Evolutionary conservation across 2,888 invertebrate species (phyloP).

Genomic region (Gastrophysa polygoni): DNA sequence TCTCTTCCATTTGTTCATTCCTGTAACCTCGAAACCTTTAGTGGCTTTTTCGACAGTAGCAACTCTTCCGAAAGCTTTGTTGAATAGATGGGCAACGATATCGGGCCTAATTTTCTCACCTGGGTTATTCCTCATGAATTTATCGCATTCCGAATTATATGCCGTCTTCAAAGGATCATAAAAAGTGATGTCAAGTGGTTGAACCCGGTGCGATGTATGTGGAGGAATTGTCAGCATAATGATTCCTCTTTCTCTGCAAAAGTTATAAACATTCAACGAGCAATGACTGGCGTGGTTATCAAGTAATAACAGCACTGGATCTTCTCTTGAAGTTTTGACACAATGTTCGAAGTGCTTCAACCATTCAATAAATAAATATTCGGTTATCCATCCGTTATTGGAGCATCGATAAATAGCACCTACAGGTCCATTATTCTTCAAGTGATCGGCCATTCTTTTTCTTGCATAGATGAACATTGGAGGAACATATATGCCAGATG

Average conservation of each 20-base stretch:
- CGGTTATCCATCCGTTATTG: slow-evolving; percentile 9
- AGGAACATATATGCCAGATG: slow-evolving; percentile 18
- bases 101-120: slow-evolving; percentile 5
- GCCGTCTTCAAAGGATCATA: slow-evolving; percentile 4
- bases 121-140: not conserved
- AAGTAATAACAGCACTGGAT: slow-evolving; percentile 6
- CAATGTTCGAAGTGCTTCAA: slow-evolving; percentile 9
- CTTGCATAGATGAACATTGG: slow-evolving; percentile 25
- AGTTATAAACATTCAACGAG: slow-evolving; percentile 4
- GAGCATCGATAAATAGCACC: slow-evolving; percentile 6
- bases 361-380: slow-evolving; percentile 16
- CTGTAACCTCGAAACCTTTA: slow-evolving; percentile 9
- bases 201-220: not conserved
- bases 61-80: slow-evolving; percentile 6
- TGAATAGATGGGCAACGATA: not conserved
- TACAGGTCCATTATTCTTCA: slow-evolving; percentile 15
- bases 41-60: slow-evolving; percentile 13
- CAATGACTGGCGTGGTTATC: slow-evolving; percentile 11
- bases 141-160: slow-evolving; percentile 2
- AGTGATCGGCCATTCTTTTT: slow-evolving; percentile 14
- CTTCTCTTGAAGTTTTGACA: slow-evolving; percentile 7
- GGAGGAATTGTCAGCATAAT: slow-evolving; percentile 9
- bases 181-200: not conserved
- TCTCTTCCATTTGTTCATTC: not conserved
- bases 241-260: slow-evolving; percentile 14